These are phyloP conservation scores for Protobothrops mucrosquamatus DNA, from an alignment of 2,113 vertebrate species.

Conservation along the genomic window DNA sequence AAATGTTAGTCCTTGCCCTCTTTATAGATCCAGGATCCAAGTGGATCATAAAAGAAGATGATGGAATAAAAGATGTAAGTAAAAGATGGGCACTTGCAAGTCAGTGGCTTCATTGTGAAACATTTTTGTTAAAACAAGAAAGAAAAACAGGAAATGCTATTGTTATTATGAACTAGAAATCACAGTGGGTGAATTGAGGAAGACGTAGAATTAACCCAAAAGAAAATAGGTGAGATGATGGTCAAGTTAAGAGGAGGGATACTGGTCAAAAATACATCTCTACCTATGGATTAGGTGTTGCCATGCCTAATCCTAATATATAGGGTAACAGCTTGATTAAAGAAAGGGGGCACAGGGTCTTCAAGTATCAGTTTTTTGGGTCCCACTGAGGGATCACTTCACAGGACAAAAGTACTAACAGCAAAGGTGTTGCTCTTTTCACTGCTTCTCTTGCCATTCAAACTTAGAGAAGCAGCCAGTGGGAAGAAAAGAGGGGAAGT, in stretches of 20 bases:
- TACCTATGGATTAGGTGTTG: neutral
- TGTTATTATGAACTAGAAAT: neutral
- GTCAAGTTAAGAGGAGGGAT: neutral
- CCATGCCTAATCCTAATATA: neutral
- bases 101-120: neutral
- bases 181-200: neutral
- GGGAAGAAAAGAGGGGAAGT: neutral
- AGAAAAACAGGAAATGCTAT: neutral
- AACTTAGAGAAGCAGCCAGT: neutral
- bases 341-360: neutral
- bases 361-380: neutral
- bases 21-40: neutral
- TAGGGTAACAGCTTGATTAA: neutral
- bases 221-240: neutral
- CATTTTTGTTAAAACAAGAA: neutral
- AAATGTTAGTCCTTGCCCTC: neutral
- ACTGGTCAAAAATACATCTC: neutral
- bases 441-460: neutral
- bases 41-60: neutral
- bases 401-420: neutral
- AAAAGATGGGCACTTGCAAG: neutral
- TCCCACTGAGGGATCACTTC: neutral
- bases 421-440: neutral
- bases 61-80: neutral
- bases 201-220: neutral